Base-by-base conservation (phyloP, 2,888 invertebrate species). In the Tyria jacobaeae region DNA sequence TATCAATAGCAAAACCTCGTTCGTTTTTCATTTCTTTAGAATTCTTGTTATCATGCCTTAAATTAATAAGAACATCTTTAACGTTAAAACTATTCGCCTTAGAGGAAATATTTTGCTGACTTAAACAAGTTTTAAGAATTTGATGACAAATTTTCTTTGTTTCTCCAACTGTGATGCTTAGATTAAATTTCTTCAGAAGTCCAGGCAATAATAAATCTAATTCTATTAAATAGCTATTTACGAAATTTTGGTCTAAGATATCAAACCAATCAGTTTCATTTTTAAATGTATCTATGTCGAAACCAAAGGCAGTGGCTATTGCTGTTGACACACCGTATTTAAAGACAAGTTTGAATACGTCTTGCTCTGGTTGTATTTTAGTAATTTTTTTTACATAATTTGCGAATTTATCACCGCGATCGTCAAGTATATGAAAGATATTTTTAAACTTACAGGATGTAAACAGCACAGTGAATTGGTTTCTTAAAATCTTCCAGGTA, bases 371-470 rank as follows among this genome's bases (percentile, higher is more conserved):
- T 10, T 76, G 47, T 3, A 67, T 62, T 1, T 57, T 12, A 5
- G 62, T 73, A 5, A 70, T 3, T 6, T 62, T 63, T 60, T 79
- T 72, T 27, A 88, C 57, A 64, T 83, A 78, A 0, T 83, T 59
- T 3, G 80, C 56, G 31, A 87, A 82, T 50, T 73, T 76, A 15
- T 86, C 79, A 9, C 78, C 81, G 6, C 73, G 65, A 49, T 79
- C 73, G 4, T 64, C 66, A 3, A 89, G 58, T 6, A 83, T 27
- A 57, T 73, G 62, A 25, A 86, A 73, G 64, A 79, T 80, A 25
- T 78, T 80, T 59, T 80, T 87, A 14, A 87, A 66, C 70, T 87
- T 89, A 15, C 79, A 80, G 1, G 84, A 64, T 15, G 87, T 86
- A 56, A 88, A 89, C 1, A 84, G 58, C 3, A 88, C 79, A 3